Base-by-base conservation (phyloP, 2,113 vertebrate genomes). In the Silurus meridionalis region DNA sequence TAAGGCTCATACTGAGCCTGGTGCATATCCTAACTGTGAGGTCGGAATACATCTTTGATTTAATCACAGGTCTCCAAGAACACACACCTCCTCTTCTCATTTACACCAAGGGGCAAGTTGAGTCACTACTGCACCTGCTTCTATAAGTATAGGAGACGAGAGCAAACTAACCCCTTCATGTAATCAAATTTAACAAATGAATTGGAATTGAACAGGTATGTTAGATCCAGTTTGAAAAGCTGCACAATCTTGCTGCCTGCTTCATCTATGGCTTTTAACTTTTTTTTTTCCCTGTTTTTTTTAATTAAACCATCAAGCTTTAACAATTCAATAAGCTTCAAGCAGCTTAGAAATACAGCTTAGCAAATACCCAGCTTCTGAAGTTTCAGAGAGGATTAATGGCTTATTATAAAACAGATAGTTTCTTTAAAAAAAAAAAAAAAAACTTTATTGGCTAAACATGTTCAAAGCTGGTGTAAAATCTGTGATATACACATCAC, bases 391-490 rank as follows among this genome's bases (percentile, higher is more conserved):
- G n/a, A 57, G 75, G 75, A 79, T 79, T 79, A 79, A 57, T 79
- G 53, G n/a, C 25, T 79, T 79, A 79, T 57, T 79, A 58, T 57
- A 79, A 79, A 79, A 28, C 75, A 17, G 23, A 77, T 77, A n/a
- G 37, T 52, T 50, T 75, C 46, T 52, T 52, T 74, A 5, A 21
- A 37, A 37, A 37, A 37, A 37, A 37, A 5, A 48, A 48, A 66
- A 4, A 72, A 66, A 64, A 69, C 71, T 75, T 53, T 75, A 75
- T 53, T 78, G 52, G 52, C 14, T 78, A 5, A 78, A 21, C n/a
- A 55, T 57, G 52, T 78, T 78, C 50, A 53, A 75, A 75, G 10
- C 48, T 3, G 19, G 21, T 52, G 10, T 78, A 25, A 53, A 55
- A 78, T 78, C 52, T 10, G 25, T 77, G 23, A 55, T 55, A 55